Base-by-base conservation (phyloP, 1,140 invertebrate species). In the Brachionus sp. region DNA sequence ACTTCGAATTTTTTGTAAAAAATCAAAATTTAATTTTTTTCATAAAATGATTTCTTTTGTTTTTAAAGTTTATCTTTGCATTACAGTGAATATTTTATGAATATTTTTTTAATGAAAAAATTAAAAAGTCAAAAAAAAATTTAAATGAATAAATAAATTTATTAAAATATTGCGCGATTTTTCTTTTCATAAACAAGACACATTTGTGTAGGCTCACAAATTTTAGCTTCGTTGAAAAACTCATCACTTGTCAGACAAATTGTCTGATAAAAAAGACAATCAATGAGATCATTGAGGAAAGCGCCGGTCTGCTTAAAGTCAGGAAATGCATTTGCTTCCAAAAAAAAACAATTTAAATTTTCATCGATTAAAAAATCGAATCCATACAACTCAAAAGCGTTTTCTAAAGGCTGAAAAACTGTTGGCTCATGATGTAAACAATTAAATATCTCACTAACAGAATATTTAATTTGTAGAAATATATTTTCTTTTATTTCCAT, bases 331-430 rank as follows among this genome's bases (percentile, higher is more conserved):
- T 78, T 78, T 19, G 75, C 75, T 29, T 78, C 75, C 29, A 78
- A 19, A 62, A 78, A 78, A 37, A 46, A 78, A 39, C 25, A 57
- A 57, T 62, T 57, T 13, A 25, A 57, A 39, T 78, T 57, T 78
- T 78, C 46, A 37, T 78, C 75, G 16, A 78, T 57, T 5, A 78
- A 57, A 78, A 78, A 78, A 78, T 78, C 75, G 37, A 78, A 62
- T 37, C 75, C 75, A 19, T 57, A 78, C 7, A 78, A 19, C 57
- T 78, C 75, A 12, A 78, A 78, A 12, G 75, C 75, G 19, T 78
- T 78, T 78, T 78, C 39, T 23, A 78, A 62, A 35, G 75, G 75
- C 7, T 78, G 75, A 78, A 78, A 78, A 0, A 78, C 50, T 3
- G 75, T 78, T 57, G 46, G 46, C 16, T 78, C 75, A 78, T 78